Evolutionary conservation across 2,797 vertebrate genomes (phyloP), one percentile per base, ranked within the genome.

Genomic region (Myoxocephalus aenaeus): DNA sequence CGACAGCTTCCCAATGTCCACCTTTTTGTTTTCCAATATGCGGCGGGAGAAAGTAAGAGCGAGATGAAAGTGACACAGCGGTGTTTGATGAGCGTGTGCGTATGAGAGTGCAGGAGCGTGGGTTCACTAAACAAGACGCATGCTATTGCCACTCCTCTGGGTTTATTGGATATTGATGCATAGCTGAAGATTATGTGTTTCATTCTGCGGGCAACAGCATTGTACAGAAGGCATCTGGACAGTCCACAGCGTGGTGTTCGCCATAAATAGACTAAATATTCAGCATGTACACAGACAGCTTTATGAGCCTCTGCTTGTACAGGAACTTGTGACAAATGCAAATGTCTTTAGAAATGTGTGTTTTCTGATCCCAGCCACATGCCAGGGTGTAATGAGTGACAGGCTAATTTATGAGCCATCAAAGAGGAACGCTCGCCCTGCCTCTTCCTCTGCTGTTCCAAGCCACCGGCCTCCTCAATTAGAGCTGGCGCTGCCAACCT

Each of bases 381-480:
- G 71, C 73, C 27, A 56, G 46, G 56, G 44, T 13, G 7, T 81
- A 70, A 85, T 88, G 92, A 92, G 57, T 89, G 90, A 85, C 88
- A 84, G 85, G 86, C 73, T 86, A 82, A 87, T 90, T 90, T 83
- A 81, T 78, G 81, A 77, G 77, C 46, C 68, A 66, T 75, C 86
- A 79, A 79, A 78, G 34, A 87, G 57, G 73, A 82, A 65, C 61
- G 70, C 58, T 44, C 50, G 40, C 34, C 42, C 13, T 32, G 38
- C 51, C 61, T 70, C 58, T 50, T 64, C 67, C 65, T 79, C 73
- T 59, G 72, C 42, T 50, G 84, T 82, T 91, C 79, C 64, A 50
- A 84, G 80, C 87, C 72, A 82, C 73, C 46, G 67, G 84, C 69
- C 82, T 87, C 89, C 83, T 92, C 91, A 89, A 89, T 92, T 91